Evolutionary conservation across 2,888 invertebrate genomes (phyloP).

Genomic region (Hirtodrosophila duncani): DNA sequence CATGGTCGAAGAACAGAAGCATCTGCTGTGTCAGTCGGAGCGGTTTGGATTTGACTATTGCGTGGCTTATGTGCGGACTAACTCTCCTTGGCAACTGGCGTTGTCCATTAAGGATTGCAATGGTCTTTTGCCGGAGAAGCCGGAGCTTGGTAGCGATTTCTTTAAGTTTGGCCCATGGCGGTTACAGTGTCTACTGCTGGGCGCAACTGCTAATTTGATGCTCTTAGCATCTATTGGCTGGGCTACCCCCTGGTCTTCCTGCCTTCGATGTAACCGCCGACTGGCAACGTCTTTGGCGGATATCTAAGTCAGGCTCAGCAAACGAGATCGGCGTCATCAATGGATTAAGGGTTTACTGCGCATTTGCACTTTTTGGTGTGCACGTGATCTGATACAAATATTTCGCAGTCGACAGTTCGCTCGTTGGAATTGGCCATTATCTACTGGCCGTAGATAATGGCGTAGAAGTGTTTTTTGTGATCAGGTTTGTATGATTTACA

Average conservation of each 20-base stretch:
- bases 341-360: constrained; percentile 36
- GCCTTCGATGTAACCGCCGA: constrained; percentile 35
- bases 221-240: constrained; percentile 6
- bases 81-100: constrained; percentile 23
- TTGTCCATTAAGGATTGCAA: background rate
- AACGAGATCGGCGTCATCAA: constrained; percentile 42
- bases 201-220: constrained; percentile 10
- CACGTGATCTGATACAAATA: constrained; percentile 33
- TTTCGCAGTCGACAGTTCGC: constrained; percentile 10
- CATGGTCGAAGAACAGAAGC: background rate
- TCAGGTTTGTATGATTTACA: too few species aligned
- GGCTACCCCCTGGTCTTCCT: background rate
- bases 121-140: constrained; percentile 31
- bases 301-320: background rate
- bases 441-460: constrained; percentile 7
- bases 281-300: constrained; percentile 28
- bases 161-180: too few species aligned
- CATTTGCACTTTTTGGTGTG: constrained; percentile 14
- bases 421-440: constrained; percentile 9
- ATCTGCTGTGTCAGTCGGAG: constrained; percentile 12
- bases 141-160: constrained; percentile 1
- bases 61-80: constrained; percentile 32
- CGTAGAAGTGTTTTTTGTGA: constrained; percentile 40
- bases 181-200: background rate
- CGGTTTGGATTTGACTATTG: constrained; percentile 38